Percentiles rank a stretch among this genome's conserved stretches.
Conservation (phyloP, 2,113 vertebrate genomes). For the Cyphomyrus plagiostoma region DNA sequence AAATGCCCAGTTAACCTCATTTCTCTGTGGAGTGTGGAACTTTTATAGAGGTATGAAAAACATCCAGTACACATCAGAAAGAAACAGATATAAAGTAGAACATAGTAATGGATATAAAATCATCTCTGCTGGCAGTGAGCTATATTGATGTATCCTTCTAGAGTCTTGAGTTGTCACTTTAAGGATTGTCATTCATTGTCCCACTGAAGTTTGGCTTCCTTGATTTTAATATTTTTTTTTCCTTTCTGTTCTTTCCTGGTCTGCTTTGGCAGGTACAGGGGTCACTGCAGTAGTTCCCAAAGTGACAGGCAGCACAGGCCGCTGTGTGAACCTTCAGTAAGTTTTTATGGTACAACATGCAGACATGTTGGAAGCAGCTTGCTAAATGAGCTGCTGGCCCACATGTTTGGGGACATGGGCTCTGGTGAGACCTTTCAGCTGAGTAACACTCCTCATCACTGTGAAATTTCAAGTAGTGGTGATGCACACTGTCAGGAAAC, state of each 20-base stretch:
- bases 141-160: neutral
- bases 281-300: neutral
- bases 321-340: neutral
- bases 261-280: neutral
- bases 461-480: neutral
- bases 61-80: neutral
- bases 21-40: neutral
- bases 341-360: neutral
- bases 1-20: neutral
- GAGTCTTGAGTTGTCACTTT: neutral
- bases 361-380: neutral
- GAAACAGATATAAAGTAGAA: neutral
- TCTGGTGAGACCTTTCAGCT: neutral
- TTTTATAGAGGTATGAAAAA: neutral
- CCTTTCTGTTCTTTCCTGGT: neutral
- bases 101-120: neutral
- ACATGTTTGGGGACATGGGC: neutral
- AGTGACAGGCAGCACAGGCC: neutral
- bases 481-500: neutral
- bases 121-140: neutral
- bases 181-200: neutral
- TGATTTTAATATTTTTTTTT: neutral
- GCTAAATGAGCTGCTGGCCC: neutral
- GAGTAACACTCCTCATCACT: neutral
- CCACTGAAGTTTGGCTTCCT: neutral